phyloP scores from a whole-genome alignment of 2,888 invertebrate genomes.

The Cantharis rustica region DNA sequence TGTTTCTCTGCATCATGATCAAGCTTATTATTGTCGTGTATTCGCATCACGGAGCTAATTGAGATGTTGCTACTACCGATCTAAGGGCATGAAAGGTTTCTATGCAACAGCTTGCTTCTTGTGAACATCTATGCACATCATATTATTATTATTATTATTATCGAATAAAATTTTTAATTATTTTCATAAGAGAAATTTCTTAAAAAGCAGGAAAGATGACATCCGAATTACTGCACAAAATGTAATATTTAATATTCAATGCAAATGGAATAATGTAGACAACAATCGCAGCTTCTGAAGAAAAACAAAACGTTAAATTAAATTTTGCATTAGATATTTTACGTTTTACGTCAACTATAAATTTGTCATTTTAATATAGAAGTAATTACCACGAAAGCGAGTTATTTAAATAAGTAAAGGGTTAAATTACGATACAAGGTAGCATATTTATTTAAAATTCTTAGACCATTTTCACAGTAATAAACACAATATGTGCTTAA shows the following conservation, averaged over 20 bases:
- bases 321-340: not conserved
- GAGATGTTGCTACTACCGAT: conserved; percentile 35
- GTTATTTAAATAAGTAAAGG: not conserved
- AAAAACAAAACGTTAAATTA: not conserved
- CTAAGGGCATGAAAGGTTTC: conserved; percentile 42
- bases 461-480: not conserved
- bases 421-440: not conserved
- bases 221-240: not conserved
- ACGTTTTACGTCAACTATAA: not conserved
- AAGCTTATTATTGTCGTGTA: conserved; percentile 22
- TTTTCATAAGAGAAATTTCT: not conserved
- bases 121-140: conserved; percentile 39
- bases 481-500: conserved; percentile 12
- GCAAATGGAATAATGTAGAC: too few species aligned
- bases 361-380: not conserved
- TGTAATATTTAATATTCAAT: too few species aligned
- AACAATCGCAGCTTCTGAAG: too few species aligned
- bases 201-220: not conserved
- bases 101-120: conserved; percentile 54
- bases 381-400: not conserved
- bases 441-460: not conserved
- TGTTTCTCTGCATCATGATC: not conserved
- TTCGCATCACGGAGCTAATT: conserved; percentile 39
- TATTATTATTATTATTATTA: not conserved
- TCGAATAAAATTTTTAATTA: not conserved